Conservation (phyloP, 1,140 invertebrate genomes). For the Drosophila lacertosa region DNA sequence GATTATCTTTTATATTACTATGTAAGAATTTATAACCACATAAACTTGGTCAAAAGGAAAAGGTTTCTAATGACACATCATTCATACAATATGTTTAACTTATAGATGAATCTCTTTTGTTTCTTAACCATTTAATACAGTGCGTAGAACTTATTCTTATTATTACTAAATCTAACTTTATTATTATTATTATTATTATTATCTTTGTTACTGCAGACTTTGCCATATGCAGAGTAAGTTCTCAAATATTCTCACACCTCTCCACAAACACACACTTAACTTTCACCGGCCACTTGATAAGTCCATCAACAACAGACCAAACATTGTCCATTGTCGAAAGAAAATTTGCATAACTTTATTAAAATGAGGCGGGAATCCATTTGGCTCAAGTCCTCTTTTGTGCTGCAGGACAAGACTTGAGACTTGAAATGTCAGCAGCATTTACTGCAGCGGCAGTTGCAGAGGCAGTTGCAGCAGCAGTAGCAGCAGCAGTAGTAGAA, state of each 20-base stretch:
- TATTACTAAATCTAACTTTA: too few relatives aligned
- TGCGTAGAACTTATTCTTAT: too few relatives aligned
- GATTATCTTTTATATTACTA: too few relatives aligned
- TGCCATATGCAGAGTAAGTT: neutral
- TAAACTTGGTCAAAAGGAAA: too few relatives aligned
- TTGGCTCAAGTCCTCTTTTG: slow-evolving; percentile 4
- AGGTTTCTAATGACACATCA: too few relatives aligned
- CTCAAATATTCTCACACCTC: slow-evolving; percentile 9
- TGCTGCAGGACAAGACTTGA: slow-evolving; percentile 45
- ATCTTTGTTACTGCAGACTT: neutral
- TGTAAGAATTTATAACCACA: too few relatives aligned
- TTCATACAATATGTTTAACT: too few relatives aligned
- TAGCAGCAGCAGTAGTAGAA: slow-evolving; percentile 21
- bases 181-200: too few relatives aligned
- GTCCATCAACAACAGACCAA: slow-evolving; percentile 49
- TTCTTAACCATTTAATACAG: too few relatives aligned
- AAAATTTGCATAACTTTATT: slow-evolving; percentile 78
- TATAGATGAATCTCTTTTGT: too few relatives aligned
- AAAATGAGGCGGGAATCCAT: slow-evolving; percentile 37
- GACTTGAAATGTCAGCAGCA: slow-evolving; percentile 34
- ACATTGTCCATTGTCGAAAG: slow-evolving; percentile 46
- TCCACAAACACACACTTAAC: slow-evolving; percentile 10
- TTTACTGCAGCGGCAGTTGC: slow-evolving; percentile 12
- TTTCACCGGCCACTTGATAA: slow-evolving; percentile 59
- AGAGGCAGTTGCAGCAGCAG: slow-evolving; percentile 20